phyloP scores from a whole-genome alignment of 1,140 invertebrate species.

The Drosophila fuyamai region DNA sequence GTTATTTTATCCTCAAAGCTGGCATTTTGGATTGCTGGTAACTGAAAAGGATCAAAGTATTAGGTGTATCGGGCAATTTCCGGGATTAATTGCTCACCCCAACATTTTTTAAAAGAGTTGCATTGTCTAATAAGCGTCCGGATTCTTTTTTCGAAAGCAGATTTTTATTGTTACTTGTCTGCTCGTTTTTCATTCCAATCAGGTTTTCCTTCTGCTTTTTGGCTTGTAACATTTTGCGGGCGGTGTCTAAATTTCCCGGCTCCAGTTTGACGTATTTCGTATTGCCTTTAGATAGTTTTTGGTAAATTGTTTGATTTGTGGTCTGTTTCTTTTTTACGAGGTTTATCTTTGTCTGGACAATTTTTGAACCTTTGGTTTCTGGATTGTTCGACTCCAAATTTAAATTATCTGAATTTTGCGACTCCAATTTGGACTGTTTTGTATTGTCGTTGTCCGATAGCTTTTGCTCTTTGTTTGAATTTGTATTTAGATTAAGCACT shows the following conservation, averaged over 20 bases:
- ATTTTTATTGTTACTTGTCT: background rate
- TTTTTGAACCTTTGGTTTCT: background rate
- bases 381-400: background rate
- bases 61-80: background rate
- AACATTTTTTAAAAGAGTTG: slow-evolving; percentile 25
- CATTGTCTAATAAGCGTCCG: background rate
- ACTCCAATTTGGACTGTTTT: background rate
- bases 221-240: no score
- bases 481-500: background rate
- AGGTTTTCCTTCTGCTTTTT: no score
- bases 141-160: background rate
- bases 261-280: no score
- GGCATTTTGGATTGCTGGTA: slow-evolving; percentile 39
- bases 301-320: background rate
- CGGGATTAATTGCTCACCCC: slow-evolving; percentile 43
- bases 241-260: no score
- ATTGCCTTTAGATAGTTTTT: background rate
- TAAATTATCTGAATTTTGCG: background rate
- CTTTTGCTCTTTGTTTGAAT: background rate
- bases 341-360: background rate
- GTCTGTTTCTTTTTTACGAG: background rate
- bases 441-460: background rate
- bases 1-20: slow-evolving; percentile 36
- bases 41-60: slow-evolving; percentile 26
- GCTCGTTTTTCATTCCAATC: background rate